Conservation (phyloP, 2,888 invertebrate genomes). For the Philonicus albiceps region DNA sequence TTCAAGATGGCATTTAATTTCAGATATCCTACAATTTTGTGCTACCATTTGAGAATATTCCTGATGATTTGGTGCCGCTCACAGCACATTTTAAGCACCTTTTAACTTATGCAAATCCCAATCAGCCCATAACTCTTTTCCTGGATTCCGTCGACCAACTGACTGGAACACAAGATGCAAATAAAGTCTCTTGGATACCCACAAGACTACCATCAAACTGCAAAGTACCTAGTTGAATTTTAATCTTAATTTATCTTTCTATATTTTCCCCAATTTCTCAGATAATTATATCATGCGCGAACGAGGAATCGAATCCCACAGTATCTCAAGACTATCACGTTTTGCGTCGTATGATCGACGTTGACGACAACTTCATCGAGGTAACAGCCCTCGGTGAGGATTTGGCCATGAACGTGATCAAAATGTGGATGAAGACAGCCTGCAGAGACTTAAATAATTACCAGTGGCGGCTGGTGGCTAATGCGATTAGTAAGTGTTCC, state of each 20-base stretch:
- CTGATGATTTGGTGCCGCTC: slow-evolving; percentile 93
- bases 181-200: slow-evolving; percentile 96
- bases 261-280: slow-evolving; percentile 56
- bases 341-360: slow-evolving; percentile 85
- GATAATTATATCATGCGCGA: slow-evolving; percentile 91
- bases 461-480: slow-evolving; percentile 94
- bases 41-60: slow-evolving; percentile 90
- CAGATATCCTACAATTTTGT: slow-evolving; percentile 92
- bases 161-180: slow-evolving; percentile 92
- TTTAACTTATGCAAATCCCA: slow-evolving; percentile 79
- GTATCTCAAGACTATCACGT: slow-evolving; percentile 89
- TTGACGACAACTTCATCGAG: slow-evolving; percentile 87
- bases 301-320: slow-evolving; percentile 84
- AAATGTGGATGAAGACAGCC: slow-evolving; percentile 92
- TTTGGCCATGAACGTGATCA: slow-evolving; percentile 87
- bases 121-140: slow-evolving; percentile 89
- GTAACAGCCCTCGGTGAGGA: slow-evolving; percentile 91
- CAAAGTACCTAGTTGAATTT: slow-evolving; percentile 66
- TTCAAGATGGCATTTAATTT: slow-evolving; percentile 51
- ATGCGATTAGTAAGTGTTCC: slow-evolving; percentile 91
- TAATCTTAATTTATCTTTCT: neutral
- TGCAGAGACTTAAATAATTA: slow-evolving; percentile 89
- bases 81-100: slow-evolving; percentile 96
- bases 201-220: slow-evolving; percentile 87
- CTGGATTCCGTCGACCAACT: slow-evolving; percentile 97